Conservation (phyloP, 35 echinoderm and acorn worm species). For the Holothuria glaberrima region DNA sequence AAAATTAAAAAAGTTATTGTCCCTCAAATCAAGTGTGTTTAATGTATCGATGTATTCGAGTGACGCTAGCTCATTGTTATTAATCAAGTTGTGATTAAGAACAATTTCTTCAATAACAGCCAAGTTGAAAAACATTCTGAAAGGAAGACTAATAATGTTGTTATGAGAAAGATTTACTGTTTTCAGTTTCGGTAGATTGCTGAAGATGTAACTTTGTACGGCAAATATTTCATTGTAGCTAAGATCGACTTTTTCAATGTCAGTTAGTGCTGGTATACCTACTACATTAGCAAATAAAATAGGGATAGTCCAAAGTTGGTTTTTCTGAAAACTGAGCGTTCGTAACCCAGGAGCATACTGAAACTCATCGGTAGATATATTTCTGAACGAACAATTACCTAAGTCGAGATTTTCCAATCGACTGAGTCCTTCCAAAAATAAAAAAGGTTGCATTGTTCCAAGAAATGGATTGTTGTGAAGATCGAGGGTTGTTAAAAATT, state of each 20-base stretch:
- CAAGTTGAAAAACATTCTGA: neutral
- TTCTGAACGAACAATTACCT: neutral
- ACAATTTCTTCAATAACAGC: neutral
- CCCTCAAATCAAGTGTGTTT: neutral
- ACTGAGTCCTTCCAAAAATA: neutral
- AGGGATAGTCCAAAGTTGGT: conserved; percentile 1
- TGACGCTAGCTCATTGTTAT: neutral
- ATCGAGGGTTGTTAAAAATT: neutral
- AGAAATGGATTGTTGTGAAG: neutral
- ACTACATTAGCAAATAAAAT: neutral
- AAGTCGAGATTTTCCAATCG: conserved; percentile 15
- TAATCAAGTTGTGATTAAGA: neutral
- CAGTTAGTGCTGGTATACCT: neutral
- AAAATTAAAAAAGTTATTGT: conserved; percentile 7
- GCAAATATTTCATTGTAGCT: neutral
- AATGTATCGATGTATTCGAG: neutral
- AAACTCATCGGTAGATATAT: neutral
- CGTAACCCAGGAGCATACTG: neutral
- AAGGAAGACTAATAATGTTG: neutral
- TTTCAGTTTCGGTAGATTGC: neutral
- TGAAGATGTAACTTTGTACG: neutral
- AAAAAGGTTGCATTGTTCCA: neutral
- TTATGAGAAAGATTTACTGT: neutral
- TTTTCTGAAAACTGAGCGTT: neutral
- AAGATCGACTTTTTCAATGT: conserved; percentile 13